Evolutionary conservation across 2,113 vertebrate species (phyloP).

Genomic region (Colossoma macropomum): DNA sequence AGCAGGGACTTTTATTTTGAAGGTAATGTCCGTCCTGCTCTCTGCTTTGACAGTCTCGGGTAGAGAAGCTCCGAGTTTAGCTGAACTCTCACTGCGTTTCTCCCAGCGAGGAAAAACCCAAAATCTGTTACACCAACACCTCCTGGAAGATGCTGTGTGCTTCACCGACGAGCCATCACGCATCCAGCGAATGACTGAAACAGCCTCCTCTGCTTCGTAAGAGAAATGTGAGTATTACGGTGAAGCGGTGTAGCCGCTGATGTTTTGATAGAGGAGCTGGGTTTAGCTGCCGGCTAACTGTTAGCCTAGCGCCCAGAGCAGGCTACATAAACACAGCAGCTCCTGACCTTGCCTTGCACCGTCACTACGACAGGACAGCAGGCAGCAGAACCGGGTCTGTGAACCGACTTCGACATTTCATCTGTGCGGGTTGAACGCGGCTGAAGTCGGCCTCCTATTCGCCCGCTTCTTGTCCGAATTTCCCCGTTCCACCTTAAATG

Average conservation of each 20-base stretch:
- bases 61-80: not conserved
- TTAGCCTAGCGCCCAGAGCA: not conserved
- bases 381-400: not conserved
- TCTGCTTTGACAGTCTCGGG: not conserved
- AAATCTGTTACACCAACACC: not conserved
- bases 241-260: not conserved
- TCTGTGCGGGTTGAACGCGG: too few species aligned
- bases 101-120: too few species aligned
- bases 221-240: conserved; percentile 50
- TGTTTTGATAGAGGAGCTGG: too few species aligned
- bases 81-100: not conserved
- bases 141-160: conserved; percentile 37
- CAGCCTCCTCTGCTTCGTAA: not conserved
- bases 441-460: too few species aligned
- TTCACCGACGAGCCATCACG: conserved; percentile 8
- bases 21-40: not conserved
- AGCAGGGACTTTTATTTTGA: conserved; percentile 34
- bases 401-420: not conserved
- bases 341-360: conserved; percentile 41
- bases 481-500: not conserved
- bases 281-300: not conserved
- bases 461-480: too few species aligned
- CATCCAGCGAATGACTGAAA: conserved; percentile 24
- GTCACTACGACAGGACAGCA: not conserved
- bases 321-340: not conserved